Conservation (phyloP, 2,888 invertebrate genomes). For the Agriopis marginaria region DNA sequence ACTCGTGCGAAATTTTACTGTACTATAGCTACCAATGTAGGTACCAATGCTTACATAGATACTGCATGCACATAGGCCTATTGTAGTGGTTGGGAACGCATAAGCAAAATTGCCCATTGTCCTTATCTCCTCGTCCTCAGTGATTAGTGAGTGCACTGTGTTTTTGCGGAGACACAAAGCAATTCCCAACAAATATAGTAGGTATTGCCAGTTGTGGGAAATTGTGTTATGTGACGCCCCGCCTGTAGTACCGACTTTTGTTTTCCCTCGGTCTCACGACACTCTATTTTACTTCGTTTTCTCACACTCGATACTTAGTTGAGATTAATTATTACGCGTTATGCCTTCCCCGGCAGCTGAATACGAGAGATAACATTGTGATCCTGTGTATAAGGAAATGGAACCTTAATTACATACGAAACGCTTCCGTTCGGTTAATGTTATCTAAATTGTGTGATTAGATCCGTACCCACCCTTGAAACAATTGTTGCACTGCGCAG, state of each 20-base stretch:
- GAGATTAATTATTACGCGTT: slow-evolving; percentile 71
- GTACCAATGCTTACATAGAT: not conserved
- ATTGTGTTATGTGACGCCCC: slow-evolving; percentile 63
- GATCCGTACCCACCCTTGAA: slow-evolving; percentile 27
- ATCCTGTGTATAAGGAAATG: slow-evolving; percentile 59
- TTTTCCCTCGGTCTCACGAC: slow-evolving; percentile 74
- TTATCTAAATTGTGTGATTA: slow-evolving; percentile 34
- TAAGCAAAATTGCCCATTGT: slow-evolving; percentile 72
- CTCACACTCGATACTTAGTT: slow-evolving; percentile 70
- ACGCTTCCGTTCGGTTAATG: slow-evolving; percentile 48
- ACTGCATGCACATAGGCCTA: slow-evolving; percentile 53
- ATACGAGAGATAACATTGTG: slow-evolving; percentile 57
- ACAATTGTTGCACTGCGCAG: slow-evolving; percentile 23
- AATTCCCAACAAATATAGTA: slow-evolving; percentile 69
- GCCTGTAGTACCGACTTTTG: slow-evolving; percentile 61
- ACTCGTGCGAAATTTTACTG: slow-evolving; percentile 63
- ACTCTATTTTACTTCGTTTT: slow-evolving; percentile 68
- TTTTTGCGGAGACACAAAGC: slow-evolving; percentile 76
- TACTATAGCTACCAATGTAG: too few species aligned
- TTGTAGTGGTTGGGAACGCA: slow-evolving; percentile 67
- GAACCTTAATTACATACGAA: slow-evolving; percentile 49
- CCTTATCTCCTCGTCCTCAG: slow-evolving; percentile 73
- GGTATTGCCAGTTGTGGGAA: slow-evolving; percentile 71
- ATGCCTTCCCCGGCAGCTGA: slow-evolving; percentile 55
- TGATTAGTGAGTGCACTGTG: slow-evolving; percentile 75